Evolutionary conservation across 2,113 vertebrate genomes (phyloP).

Genomic region (Salvator merianae): DNA sequence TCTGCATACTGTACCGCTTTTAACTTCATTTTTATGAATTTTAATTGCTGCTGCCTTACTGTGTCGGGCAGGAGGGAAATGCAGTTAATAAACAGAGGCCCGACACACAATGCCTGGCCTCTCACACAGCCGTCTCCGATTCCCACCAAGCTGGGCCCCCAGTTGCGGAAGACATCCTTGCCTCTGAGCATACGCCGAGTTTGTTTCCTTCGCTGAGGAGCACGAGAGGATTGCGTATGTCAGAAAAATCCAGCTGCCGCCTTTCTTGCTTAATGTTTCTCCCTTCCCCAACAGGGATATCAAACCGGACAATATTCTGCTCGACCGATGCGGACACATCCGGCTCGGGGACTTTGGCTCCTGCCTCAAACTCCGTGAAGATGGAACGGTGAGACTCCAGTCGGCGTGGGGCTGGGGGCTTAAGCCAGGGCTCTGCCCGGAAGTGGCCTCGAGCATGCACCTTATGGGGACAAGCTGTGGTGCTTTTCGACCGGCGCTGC

Average conservation of each 20-base stretch:
- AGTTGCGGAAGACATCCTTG: too few relatives aligned
- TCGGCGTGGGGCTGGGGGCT: rapidly evolving
- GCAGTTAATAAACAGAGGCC: too few relatives aligned
- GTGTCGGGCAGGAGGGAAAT: too few relatives aligned
- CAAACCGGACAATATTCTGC: slow-evolving; percentile 87
- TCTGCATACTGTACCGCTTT: too few relatives aligned
- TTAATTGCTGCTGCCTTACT: too few relatives aligned
- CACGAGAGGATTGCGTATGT: too few relatives aligned
- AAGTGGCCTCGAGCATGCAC: too few relatives aligned
- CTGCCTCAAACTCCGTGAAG: slow-evolving; percentile 79
- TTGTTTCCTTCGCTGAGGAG: too few relatives aligned
- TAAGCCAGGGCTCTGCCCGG: not conserved
- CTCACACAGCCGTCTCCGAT: too few relatives aligned
- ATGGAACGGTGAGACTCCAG: slow-evolving; percentile 77
- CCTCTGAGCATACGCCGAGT: not conserved
- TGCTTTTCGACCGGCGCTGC: not conserved
- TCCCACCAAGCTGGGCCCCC: not conserved
- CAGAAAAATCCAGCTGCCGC: not conserved
- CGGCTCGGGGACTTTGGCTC: slow-evolving; percentile 87
- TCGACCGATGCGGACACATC: slow-evolving; percentile 83
- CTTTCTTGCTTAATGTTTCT: not conserved
- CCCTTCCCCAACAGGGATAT: slow-evolving; percentile 76
- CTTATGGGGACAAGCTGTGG: not conserved
- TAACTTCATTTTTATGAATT: too few relatives aligned
- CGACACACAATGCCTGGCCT: too few relatives aligned